phyloP scores from a whole-genome alignment of 2,888 invertebrate genomes.

The Tetheella fluctuosa region DNA sequence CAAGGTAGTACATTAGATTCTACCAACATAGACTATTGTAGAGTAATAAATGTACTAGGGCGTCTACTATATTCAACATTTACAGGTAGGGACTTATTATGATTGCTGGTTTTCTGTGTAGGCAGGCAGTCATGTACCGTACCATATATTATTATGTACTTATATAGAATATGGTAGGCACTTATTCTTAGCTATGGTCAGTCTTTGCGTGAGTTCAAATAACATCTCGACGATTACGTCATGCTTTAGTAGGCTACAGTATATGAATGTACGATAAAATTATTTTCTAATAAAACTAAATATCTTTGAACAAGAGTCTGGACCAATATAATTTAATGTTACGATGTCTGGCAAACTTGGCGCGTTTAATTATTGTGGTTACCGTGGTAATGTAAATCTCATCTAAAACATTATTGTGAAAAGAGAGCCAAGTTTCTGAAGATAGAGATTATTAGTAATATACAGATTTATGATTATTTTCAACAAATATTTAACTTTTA shows the following conservation, averaged over 20 bases:
- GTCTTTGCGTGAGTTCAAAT: constrained; percentile 14
- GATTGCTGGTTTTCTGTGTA: no score
- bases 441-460: no score
- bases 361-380: neutral
- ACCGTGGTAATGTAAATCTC: neutral
- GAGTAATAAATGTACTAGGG: no score
- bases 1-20: no score
- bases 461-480: no score
- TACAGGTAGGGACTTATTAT: no score
- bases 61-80: no score
- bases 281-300: constrained; percentile 18
- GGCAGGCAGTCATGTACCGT: no score
- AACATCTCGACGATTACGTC: constrained; percentile 20
- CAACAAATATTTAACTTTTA: no score
- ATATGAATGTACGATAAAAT: constrained; percentile 12
- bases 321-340: neutral
- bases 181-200: neutral
- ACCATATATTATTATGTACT: neutral
- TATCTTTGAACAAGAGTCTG: neutral
- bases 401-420: neutral
- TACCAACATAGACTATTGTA: no score
- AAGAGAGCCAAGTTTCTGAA: no score
- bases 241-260: constrained; percentile 13
- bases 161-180: neutral
- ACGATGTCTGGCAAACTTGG: neutral